Evolutionary conservation across 1,140 invertebrate genomes (phyloP), one percentile per base, ranked within the genome.

Genomic region (Eulimnadia texana): DNA sequence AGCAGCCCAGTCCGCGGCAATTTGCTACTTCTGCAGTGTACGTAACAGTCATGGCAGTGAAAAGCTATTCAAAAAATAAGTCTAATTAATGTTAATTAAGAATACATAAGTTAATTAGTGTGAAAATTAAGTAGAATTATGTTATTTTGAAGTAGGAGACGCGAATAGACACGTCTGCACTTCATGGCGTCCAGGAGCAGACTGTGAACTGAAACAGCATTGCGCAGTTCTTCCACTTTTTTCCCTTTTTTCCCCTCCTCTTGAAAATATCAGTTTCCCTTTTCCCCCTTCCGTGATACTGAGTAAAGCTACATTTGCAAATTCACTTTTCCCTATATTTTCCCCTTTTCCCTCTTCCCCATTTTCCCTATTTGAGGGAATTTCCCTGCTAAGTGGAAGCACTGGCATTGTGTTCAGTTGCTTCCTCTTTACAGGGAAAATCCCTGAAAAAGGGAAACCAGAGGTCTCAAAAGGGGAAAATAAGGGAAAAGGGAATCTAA

Each of bases 11-110:
- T 1, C 70, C 71, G 11, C 62, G 65, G 58, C 68, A 69, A 19
- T 72, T 72, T 11, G 74, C 72, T 24, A 76, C 73, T 64, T 73
- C 67, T n/a, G 70, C 68, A 28, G 72, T 72, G 66, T 76, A 76
- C 16, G 72, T 71, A n/a, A 76, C 68, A 11, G 74, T 75, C 74
- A 75, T 75, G 50, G 22, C 24, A 16, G 42, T 9, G 23, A 52
- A 11, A 23, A 52, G 9, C 19, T 10, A 20, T 23, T 42, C 16
- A 42, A 16, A 42, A 42, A 42, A 42, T 16, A 42, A 42, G 33
- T 9, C 6, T 9, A 42, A 42, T 16, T 9, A n/a, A n/a, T n/a
- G n/a, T n/a, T n/a, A n/a, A n/a, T n/a, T 16, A 42, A 42, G 33
- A 42, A 42, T 16, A 6, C 33, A 16, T 9, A 6, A 42, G 33